Base-by-base conservation (phyloP, 1,140 invertebrate genomes). In the Gryllus bimaculatus region DNA sequence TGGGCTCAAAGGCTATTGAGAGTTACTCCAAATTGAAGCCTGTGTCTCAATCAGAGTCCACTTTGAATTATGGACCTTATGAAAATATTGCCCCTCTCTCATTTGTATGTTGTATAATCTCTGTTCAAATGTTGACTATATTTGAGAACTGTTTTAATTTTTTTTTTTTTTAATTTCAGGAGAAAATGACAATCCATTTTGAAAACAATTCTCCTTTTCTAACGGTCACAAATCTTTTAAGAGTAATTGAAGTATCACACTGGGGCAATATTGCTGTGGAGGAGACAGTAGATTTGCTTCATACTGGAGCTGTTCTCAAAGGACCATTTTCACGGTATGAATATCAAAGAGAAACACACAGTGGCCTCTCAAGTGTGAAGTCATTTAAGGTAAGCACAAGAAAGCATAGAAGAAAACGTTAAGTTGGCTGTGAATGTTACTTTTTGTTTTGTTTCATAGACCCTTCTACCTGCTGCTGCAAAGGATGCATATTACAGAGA, bases 191-290 rank as follows among this genome's bases (percentile, higher is more conserved):
- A 47, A 87, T 99, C 77, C 98, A 99, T 85, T 98, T 94, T 86
- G 98, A 99, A 86, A 99, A 99, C 86, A 98, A 98, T 85, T 90
- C 93, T 75, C 97, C 98, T 75, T 99, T 99, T 85, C 86, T 99
- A 74, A 96, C 95, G 47, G 94, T 99, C 0, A 96, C 93, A 0
- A 89, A 89, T 66, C 85, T 99, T 81, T 92, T 96, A 80, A 90
- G 98, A 66, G 87, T 91, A 0, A 95, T 99, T 83, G 98, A 99
- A 87, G 90, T 99, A 2, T 99, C 98, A 0, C 98, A 99, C 85
- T 99, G 98, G 98, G 98, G 98, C 20, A 99, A 99, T 83, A 97
- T 99, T 85, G 97, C 98, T 81, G 90, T 99, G 7, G 96, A 99
- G 85, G 98, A 99, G 85, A 92, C 92, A 0, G 91, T 99, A 84